Evolutionary conservation across 1,140 invertebrate species (phyloP).

Genomic region (Pseudomyrmex concolor): DNA sequence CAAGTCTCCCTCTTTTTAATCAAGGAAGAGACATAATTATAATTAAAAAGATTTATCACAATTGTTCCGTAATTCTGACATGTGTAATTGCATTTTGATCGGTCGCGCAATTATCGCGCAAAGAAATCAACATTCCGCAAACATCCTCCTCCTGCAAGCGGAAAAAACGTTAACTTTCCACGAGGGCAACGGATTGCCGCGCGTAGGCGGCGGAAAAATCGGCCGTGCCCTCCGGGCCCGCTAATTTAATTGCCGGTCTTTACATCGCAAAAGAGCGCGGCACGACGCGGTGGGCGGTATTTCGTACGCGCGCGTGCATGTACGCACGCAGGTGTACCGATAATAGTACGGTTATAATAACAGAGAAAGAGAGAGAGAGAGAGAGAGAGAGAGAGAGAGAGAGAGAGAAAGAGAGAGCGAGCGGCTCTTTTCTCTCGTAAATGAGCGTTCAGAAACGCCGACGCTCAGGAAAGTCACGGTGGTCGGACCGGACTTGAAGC

Average conservation of each 20-base stretch:
- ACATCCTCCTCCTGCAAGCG: background rate
- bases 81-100: too few relatives aligned
- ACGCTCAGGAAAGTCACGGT: constrained; percentile 34
- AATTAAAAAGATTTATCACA: too few relatives aligned
- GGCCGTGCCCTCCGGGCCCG: constrained; percentile 61
- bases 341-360: constrained; percentile 78
- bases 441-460: constrained; percentile 52
- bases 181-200: background rate
- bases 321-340: constrained; percentile 60
- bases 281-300: constrained; percentile 54
- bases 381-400: constrained; percentile 14
- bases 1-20: too few relatives aligned
- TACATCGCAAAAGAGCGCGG: constrained; percentile 44
- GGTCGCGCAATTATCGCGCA: background rate
- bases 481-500: constrained; percentile 39
- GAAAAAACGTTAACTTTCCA: constrained; percentile 21
- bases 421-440: background rate
- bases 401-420: too few relatives aligned
- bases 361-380: too few relatives aligned
- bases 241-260: constrained; percentile 73
- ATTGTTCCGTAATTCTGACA: too few relatives aligned
- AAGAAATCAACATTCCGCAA: background rate
- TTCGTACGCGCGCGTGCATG: constrained; percentile 55
- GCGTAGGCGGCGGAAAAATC: constrained; percentile 55
- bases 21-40: too few relatives aligned